Evolutionary conservation across 2,113 vertebrate genomes (phyloP), one percentile per base, ranked within the genome.

Genomic region (Triplophysa tibetana): DNA sequence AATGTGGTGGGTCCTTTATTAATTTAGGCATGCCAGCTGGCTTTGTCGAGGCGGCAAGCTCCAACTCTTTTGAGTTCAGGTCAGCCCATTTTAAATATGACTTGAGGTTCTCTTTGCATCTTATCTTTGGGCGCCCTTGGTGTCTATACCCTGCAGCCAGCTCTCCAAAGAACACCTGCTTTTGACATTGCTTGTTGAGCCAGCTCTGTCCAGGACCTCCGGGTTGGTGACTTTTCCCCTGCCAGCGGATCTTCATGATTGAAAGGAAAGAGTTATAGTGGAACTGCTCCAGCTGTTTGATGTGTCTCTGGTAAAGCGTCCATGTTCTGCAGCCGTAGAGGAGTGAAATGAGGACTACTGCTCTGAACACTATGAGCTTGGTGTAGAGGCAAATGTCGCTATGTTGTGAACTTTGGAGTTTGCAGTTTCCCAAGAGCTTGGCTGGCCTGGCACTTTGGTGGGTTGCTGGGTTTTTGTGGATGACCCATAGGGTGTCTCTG

Each of bases 231-330:
- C 16, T 16, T 16, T 56, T 23, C n/a, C n/a, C 69, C 24, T 29
- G 48, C 68, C 9, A 56, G 50, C 14, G 16, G 16, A 54, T 56
- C 29, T 26, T 19, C 23, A 56, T 48, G 14, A 72, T 16, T 41
- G 24, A 72, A 9, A 12, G 13, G 9, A 33, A 24, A 29, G 50
- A 56, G 16, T 13, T 56, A 10, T 12, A 16, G 48, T 56, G 14
- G 50, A 72, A 56, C 4, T 41, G 24, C 50, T 72, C 24, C 17
- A 72, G 48, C 8, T 72, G 50, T 72, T 72, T 54, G 33, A 56
- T 29, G 11, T 72, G 2, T 11, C 54, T 56, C 13, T 23, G 50
- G 8, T 56, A 54, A 3, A 72, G 24, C 10, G 14, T 72, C 50
- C 50, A 56, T 54, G 14, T 72, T 29, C n/a, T 14, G n/a, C 50